phyloP scores from a whole-genome alignment of 2,888 invertebrate species.

The Epinotia brunnichana region DNA sequence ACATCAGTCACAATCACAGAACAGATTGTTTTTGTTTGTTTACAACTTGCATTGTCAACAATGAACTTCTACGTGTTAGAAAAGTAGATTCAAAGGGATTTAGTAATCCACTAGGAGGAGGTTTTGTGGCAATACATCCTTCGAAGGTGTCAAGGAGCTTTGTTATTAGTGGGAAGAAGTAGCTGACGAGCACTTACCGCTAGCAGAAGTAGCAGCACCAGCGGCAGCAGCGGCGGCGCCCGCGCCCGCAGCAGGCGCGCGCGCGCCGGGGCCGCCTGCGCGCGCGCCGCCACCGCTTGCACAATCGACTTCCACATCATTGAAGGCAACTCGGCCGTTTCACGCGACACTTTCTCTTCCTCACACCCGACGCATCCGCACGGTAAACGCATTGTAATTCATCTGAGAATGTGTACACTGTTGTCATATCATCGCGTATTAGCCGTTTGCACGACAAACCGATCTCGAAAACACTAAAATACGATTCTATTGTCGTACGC shows the following conservation, averaged over 20 bases:
- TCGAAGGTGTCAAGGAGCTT: background rate
- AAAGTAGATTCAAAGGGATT: background rate
- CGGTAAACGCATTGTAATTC: constrained; percentile 60
- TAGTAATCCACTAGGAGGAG: background rate
- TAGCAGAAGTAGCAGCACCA: constrained; percentile 63
- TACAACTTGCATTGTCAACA: constrained; percentile 6
- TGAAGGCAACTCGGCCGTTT: constrained; percentile 79
- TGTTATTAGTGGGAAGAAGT: background rate
- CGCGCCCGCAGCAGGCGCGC: constrained; percentile 53
- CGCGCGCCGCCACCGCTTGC: constrained; percentile 63
- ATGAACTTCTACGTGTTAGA: background rate
- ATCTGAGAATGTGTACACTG: constrained; percentile 49
- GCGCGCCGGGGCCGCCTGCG: constrained; percentile 50
- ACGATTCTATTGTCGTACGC: constrained; percentile 44
- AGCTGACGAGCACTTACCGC: constrained; percentile 60
- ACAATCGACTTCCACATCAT: constrained; percentile 83
- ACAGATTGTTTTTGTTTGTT: constrained; percentile 24
- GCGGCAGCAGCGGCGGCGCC: constrained; percentile 59
- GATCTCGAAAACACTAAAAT: constrained; percentile 37
- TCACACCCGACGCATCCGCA: constrained; percentile 58
- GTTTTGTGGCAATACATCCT: background rate
- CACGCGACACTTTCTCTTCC: constrained; percentile 81
- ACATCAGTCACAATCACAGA: background rate
- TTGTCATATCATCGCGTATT: constrained; percentile 61
- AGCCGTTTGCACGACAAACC: constrained; percentile 22